Base-by-base conservation (phyloP, 2,888 invertebrate genomes). In the Leptopilina syphax region DNA sequence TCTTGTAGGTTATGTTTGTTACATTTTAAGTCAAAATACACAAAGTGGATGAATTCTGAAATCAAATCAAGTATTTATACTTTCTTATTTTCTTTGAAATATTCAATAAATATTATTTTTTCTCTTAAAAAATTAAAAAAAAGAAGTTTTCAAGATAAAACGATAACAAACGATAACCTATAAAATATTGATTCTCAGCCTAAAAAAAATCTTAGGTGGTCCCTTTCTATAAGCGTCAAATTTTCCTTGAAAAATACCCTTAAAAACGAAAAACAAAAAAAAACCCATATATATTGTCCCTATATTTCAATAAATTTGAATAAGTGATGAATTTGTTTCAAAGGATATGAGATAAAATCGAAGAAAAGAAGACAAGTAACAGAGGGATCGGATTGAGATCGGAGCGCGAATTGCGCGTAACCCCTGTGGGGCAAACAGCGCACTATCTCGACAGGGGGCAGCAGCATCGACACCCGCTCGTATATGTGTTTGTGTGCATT, bases 401-500 rank as follows among this genome's bases (percentile, higher is more conserved):
- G 89, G 89, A 89, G 91, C 91, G 91, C 90, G 91, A 91, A 91
- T 91, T 90, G 91, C 91, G 91, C 90, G 89, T 89, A 89, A 90
- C 91, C 91, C 92, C 92, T 89, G 92, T 89, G 88, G 92, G 89
- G 92, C 89, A 88, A 91, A 50, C 91, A 90, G 88, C 89, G 88
- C 87, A 89, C 88, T 87, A 88, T 89, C 91, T 86, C 91, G 89
- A 89, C 90, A 90, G 91, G 91, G 90, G 90, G 91, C 88, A 87
- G 83, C 24, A 57, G 54, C 88, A 87, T 86, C 85, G 83, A 85
- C 86, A 83, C 87, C 82, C 85, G 82, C 34, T 84, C 85, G 82
- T 84, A 85, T 88, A 88, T 88, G 88, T 87, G 87, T 88, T 87
- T 88, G 86, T 88, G 89, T 89, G 83, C 81, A 7, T 89, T 87